Evolutionary conservation across 2,797 vertebrate genomes (phyloP).

Genomic region (Acrossocheilus fasciatus): DNA sequence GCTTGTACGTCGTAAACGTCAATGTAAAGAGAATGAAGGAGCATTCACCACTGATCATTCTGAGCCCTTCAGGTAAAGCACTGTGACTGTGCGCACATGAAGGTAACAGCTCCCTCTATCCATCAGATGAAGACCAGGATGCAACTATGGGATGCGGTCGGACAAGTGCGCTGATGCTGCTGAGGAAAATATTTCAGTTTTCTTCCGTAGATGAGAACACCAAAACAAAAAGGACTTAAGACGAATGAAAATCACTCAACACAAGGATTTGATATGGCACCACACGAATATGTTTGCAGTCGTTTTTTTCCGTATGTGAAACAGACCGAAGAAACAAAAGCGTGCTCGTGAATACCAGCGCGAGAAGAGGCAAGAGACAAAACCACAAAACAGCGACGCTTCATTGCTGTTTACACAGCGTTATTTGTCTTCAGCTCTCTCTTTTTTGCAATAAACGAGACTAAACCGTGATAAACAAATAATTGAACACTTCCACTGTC

Average conservation of each 20-base stretch:
- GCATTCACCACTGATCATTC: not conserved
- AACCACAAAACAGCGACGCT: constrained; percentile 22
- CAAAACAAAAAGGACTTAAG: not conserved
- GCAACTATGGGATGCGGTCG: not conserved
- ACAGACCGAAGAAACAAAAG: constrained; percentile 30
- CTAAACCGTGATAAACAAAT: not conserved
- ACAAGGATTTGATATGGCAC: not conserved
- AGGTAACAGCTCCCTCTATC: constrained; percentile 40
- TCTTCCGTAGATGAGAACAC: constrained; percentile 7
- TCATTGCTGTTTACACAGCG: not conserved
- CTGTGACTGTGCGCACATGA: not conserved
- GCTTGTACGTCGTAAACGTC: not conserved
- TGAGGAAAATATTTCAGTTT: constrained; percentile 2
- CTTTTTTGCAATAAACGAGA: not conserved
- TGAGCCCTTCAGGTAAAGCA: not conserved
- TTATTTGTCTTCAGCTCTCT: not conserved
- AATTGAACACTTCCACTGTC: not conserved
- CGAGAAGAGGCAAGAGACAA: constrained; percentile 14
- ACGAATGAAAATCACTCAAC: not conserved
- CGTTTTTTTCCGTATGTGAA: not conserved
- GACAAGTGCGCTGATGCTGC: constrained; percentile 26
- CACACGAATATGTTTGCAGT: constrained; percentile 6
- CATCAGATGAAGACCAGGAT: constrained; percentile 10
- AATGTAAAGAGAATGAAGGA: not conserved
- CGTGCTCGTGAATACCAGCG: constrained; percentile 14